Evolutionary conservation across 1,140 invertebrate species (phyloP), one percentile per base, ranked within the genome.

Genomic region (Centruroides sculpturatus): DNA sequence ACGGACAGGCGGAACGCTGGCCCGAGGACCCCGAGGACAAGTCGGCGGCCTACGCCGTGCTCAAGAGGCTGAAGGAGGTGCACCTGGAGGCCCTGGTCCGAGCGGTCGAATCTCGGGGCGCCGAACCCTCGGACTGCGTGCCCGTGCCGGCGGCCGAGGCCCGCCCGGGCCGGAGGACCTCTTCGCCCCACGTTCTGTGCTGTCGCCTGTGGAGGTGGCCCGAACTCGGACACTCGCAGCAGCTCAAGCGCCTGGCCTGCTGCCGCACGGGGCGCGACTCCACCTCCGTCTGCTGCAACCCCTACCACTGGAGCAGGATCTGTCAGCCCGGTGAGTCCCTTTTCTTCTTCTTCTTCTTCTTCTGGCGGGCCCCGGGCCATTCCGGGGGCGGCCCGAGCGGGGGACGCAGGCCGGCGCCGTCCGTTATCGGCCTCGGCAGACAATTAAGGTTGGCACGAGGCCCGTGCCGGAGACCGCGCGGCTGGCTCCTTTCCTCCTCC

Each of bases 161-260:
- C 59, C 57, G 66, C 7, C 56, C 71, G n/a, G 71, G 69, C 59
- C 60, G 69, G 64, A 62, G 64, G 46, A 59, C 57, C n/a, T n/a
- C 54, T 5, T n/a, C 11, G 68, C 92, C 92, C 61, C 92, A 98
- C 80, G 91, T 97, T 56, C 89, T 93, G 68, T 92, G 92, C 72
- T 95, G 92, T 75, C 83, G 90, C 64, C 77, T 98, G 69, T 98
- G 92, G 92, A 86, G 94, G 63, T 98, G 92, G 91, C 93, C 93
- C 48, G 92, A 97, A 76, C 77, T 98, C 54, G 86, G 92, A 72
- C 89, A 86, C 63, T 92, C 97, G 72, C 91, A 96, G 81, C 92
- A 97, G 79, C 76, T 98, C 59, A 84, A 87, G 70, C 82, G 89
- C 5, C 80, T 93, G 34, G 89, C 94, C 59, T 83, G 87, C 71